Evolutionary conservation across 2,797 vertebrate genomes (phyloP), one percentile per base, ranked within the genome.

Genomic region (Pelodytes ibericus): DNA sequence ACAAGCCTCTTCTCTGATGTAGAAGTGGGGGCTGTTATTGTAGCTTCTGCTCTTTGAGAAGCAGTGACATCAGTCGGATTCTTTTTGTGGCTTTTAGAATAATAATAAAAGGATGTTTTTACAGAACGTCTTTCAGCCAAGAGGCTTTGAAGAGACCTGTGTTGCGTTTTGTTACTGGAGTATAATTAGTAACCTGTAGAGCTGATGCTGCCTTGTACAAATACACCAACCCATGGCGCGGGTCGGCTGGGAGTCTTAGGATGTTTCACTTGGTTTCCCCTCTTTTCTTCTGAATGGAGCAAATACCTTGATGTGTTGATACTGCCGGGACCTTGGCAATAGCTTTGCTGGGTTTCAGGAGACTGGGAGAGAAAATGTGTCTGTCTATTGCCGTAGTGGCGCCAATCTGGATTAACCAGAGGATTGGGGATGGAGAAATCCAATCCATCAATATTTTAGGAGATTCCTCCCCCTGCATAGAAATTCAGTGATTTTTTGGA

Each of bases 41-140:
- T 41, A 67, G 72, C 4, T n/a, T 66, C 16, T 7, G 62, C 44
- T 66, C 57, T 66, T 57, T 57, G 57, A 33, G 20, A 30, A 68
- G 65, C 15, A 22, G 4, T 68, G 4, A 68, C 65, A 49, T 66
- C 44, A 53, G 53, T 30, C 8, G 65, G 65, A 68, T 31, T 68
- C 44, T 25, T 68, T 27, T 6, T 68, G 22, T 11, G 5, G 27
- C 15, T 15, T 16, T 2, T 29, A 16, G 20, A 31, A 2, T 27
- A 10, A 49, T 22, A 26, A 49, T 59, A 60, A 49, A 22, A 74
- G 63, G 63, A 74, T 66, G 72, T 74, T 67, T 30, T 74, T 66
- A 67, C 24, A 56, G 18, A 30, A n/a, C 16, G n/a, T 53, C 39
- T 51, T 74, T 74, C 66, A 41, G 9, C 24, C 20, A 67, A 67